Conservation (phyloP, 2,888 invertebrate species). For the Melinopterus prodromus region DNA sequence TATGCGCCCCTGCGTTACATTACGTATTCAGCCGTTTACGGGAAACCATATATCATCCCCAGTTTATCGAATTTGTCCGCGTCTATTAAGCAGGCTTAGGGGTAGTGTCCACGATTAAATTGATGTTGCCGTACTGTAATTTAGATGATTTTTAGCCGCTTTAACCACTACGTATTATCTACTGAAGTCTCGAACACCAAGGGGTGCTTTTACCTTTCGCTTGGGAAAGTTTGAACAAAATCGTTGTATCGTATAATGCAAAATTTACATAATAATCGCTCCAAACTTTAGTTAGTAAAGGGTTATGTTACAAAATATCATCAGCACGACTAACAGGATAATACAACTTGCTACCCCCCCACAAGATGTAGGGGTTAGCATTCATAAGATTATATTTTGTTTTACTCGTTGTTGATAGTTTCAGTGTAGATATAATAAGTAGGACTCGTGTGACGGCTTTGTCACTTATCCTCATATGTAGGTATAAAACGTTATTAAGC, state of each 20-base stretch:
- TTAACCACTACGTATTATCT: too few relatives aligned
- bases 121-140: background rate
- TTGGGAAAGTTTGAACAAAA: background rate
- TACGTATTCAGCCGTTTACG: slow-evolving; percentile 5
- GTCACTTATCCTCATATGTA: too few relatives aligned
- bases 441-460: too few relatives aligned
- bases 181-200: too few relatives aligned
- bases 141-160: too few relatives aligned
- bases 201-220: too few relatives aligned
- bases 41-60: background rate
- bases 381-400: too few relatives aligned
- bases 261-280: background rate
- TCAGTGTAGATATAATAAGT: too few relatives aligned
- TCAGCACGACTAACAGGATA: background rate
- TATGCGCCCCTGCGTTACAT: slow-evolving; percentile 6
- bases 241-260: background rate
- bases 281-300: background rate
- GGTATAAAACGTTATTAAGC: too few relatives aligned
- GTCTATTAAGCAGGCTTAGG: background rate
- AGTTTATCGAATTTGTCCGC: background rate
- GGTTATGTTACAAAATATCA: background rate
- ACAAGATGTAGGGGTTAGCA: too few relatives aligned
- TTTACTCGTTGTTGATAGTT: too few relatives aligned
- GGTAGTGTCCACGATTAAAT: background rate
- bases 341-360: background rate